phyloP scores from a whole-genome alignment of 2,113 vertebrate genomes.

The Mustela lutreola region DNA sequence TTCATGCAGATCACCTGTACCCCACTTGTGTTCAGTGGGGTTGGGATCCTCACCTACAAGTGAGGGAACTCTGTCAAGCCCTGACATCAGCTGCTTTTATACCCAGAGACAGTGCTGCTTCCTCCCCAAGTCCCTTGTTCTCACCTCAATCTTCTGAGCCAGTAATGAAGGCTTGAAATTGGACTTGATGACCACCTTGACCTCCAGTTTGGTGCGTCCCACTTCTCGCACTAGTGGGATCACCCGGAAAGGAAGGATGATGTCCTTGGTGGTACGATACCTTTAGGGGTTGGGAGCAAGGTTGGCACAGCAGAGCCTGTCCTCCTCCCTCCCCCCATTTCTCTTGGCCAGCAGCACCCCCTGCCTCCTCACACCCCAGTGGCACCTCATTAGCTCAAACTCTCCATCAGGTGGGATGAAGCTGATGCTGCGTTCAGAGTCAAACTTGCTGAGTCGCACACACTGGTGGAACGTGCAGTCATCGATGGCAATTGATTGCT shows the following conservation, averaged over 20 bases:
- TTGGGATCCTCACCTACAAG: conserved; percentile 97
- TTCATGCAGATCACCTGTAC: conserved; percentile 99
- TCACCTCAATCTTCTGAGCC: conserved; percentile 99
- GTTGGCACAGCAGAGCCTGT: not conserved
- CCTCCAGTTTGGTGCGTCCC: conserved; percentile 98
- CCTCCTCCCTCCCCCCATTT: not conserved
- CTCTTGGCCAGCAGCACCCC: not conserved
- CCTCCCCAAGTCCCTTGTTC: conserved; percentile 23
- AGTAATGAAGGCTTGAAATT: conserved; percentile 99
- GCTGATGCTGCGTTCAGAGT: conserved; percentile 99
- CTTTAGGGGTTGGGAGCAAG: conserved; percentile 83
- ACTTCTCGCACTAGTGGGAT: conserved; percentile 98
- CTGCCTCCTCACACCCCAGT: not conserved
- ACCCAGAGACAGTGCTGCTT: not conserved
- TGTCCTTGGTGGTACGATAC: conserved; percentile 99
- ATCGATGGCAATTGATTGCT: conserved; percentile 99
- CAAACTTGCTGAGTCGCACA: conserved; percentile 99
- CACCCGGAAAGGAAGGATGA: conserved; percentile 98
- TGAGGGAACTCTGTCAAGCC: not conserved
- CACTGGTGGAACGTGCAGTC: conserved; percentile 99
- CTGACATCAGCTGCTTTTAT: not conserved
- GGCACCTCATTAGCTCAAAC: conserved; percentile 99
- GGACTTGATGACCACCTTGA: conserved; percentile 99
- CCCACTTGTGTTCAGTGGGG: conserved; percentile 98
- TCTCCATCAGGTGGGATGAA: conserved; percentile 99